Evolutionary conservation across 1,140 invertebrate genomes (phyloP).

Genomic region (Choristoneura fumiferana): DNA sequence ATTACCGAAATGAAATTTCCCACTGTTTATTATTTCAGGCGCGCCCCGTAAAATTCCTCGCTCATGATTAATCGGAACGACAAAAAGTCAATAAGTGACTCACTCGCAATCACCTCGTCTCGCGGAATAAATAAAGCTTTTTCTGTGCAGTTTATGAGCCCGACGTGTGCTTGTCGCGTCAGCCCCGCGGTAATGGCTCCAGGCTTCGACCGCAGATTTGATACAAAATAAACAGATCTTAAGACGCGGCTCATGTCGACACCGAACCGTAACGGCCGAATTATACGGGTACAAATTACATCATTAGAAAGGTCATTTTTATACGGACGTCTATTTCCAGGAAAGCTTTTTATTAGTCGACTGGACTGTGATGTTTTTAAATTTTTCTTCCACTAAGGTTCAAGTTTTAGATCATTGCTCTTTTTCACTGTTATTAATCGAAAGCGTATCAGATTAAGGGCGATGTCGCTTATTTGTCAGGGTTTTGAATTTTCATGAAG

Average conservation of each 20-base stretch:
- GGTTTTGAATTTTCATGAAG: slow-evolving; percentile 42
- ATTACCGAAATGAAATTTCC: slow-evolving; percentile 59
- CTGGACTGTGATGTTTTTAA: slow-evolving; percentile 16
- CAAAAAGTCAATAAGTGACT: slow-evolving; percentile 55
- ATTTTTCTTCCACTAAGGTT: not conserved
- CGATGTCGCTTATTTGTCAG: slow-evolving; percentile 27
- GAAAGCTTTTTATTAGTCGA: slow-evolving; percentile 23
- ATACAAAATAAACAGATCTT: slow-evolving; percentile 16
- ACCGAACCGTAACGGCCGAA: slow-evolving; percentile 41
- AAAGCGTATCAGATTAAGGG: slow-evolving; percentile 20
- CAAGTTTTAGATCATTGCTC: no score
- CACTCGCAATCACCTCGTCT: slow-evolving; percentile 41
- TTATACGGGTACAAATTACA: slow-evolving; percentile 55
- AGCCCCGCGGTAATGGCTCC: not conserved
- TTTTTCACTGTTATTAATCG: no score
- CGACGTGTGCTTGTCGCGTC: not conserved
- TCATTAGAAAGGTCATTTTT: slow-evolving; percentile 46
- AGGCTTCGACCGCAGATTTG: slow-evolving; percentile 6
- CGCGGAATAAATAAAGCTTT: slow-evolving; percentile 2
- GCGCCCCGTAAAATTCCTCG: slow-evolving; percentile 46
- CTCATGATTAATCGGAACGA: slow-evolving; percentile 56
- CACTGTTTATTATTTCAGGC: not conserved
- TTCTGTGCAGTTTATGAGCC: slow-evolving; percentile 28
- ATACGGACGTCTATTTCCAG: slow-evolving; percentile 32
- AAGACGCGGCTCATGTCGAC: slow-evolving; percentile 31